phyloP scores from a whole-genome alignment of 2,888 invertebrate species.

The Acronicta leporina region DNA sequence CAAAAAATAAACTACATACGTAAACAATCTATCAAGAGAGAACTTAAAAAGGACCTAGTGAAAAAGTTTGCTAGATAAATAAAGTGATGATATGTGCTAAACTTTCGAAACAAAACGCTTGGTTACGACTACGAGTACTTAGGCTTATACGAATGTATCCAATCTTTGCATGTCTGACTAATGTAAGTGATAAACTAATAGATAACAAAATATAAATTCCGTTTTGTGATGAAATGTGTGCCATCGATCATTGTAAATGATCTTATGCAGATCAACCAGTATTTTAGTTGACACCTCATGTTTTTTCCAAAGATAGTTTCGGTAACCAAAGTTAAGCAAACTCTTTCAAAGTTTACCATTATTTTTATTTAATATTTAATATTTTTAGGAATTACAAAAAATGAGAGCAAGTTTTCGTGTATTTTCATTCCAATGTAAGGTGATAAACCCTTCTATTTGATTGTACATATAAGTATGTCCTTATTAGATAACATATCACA shows the following conservation, averaged over 20 bases:
- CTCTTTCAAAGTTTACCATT: conserved; percentile 25
- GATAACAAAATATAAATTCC: conserved; percentile 20
- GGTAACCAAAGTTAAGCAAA: conserved; percentile 63
- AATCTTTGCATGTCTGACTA: conserved; percentile 43
- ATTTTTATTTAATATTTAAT: conserved; percentile 30
- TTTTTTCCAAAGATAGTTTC: conserved; percentile 64
- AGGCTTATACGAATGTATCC: conserved; percentile 48
- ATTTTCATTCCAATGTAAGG: conserved; percentile 51
- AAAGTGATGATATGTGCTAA: conserved; percentile 53
- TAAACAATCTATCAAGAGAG: conserved; percentile 39
- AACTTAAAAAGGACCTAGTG: conserved; percentile 37
- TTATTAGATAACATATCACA: conserved; percentile 52
- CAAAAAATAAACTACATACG: conserved; percentile 50
- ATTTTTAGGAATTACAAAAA: conserved; percentile 32
- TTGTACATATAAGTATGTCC: conserved; percentile 45
- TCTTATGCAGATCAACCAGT: conserved; percentile 33
- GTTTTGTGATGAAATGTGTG: conserved; percentile 61
- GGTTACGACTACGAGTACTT: conserved; percentile 26
- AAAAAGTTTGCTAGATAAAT: conserved; percentile 35
- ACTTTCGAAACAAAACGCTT: conserved; percentile 52
- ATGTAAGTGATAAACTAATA: conserved; percentile 26
- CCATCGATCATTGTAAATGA: conserved; percentile 53
- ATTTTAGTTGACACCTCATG: conserved; percentile 60
- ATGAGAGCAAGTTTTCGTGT: conserved; percentile 24
- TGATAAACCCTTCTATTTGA: conserved; percentile 39